phyloP scores from a whole-genome alignment of 1,140 invertebrate genomes.

The Panagrolaimus sp. region DNA sequence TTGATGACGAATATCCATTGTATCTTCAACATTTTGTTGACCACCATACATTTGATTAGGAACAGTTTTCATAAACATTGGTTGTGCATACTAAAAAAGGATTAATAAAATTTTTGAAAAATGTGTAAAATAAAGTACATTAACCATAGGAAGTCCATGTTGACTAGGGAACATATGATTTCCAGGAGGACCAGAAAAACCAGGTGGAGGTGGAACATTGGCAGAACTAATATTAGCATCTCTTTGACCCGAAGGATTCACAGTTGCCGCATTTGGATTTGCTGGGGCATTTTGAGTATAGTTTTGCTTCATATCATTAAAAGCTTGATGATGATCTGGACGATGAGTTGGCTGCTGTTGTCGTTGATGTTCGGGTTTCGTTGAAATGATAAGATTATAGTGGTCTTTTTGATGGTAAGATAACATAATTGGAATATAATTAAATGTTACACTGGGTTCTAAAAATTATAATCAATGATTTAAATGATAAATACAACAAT shows the following conservation, averaged over 20 bases:
- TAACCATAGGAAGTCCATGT: too few relatives aligned
- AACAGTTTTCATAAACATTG: background rate
- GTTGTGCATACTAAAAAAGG: background rate
- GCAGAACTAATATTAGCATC: background rate
- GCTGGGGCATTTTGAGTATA: background rate
- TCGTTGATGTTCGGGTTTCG: too few relatives aligned
- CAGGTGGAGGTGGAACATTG: background rate
- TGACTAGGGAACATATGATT: background rate
- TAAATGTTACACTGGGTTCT: slow-evolving; percentile 80
- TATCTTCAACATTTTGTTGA: slow-evolving; percentile 2
- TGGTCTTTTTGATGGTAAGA: slow-evolving; percentile 71
- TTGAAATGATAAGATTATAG: slow-evolving; percentile 69
- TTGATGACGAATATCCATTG: slow-evolving; percentile 3
- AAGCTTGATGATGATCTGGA: background rate
- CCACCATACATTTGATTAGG: background rate
- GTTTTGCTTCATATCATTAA: background rate
- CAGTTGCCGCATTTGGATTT: background rate
- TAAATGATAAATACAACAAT: background rate
- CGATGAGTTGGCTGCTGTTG: background rate
- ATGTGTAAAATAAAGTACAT: too few relatives aligned
- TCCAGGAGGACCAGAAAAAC: background rate
- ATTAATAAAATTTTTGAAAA: background rate
- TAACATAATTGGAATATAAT: slow-evolving; percentile 70
- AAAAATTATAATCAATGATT: slow-evolving; percentile 17
- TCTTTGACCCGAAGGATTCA: background rate